Base-by-base conservation (phyloP, 2,113 vertebrate genomes). In the Taurulus bubalis region DNA sequence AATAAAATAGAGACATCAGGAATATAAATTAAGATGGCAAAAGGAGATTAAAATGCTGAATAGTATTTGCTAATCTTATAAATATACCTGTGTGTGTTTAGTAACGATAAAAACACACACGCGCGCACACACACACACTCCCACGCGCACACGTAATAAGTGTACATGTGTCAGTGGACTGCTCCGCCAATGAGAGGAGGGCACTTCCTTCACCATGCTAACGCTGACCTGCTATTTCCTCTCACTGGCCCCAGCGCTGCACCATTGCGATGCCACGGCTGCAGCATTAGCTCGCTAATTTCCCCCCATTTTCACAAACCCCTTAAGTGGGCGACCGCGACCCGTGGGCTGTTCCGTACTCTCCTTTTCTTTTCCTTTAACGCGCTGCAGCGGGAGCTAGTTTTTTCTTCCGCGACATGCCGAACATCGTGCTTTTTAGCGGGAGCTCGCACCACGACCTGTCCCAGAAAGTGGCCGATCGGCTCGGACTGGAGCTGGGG, bases 341-440 rank as follows among this genome's bases (percentile, higher is more conserved):
- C n/a, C 15, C 36, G 4, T 51, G 34, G 3, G 4, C 40, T 6
- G 42, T 36, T 59, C 55, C 38, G 38, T 8, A 2, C 55, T 28
- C 53, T 38, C 20, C 11, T n/a, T 49, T 28, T 63, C 34, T 16
- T 45, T 56, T 45, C 36, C 26, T 45, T 7, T 4, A 26, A 18
- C 40, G 40, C 6, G 55, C 32, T 20, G 51, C 1, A n/a, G 8
- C 20, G 7, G 51, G 51, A n/a, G 49, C 7, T 34, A 1, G 47
- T 20, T 0, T 22, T 51, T 51, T n/a, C 3, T 15, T 15, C 3
- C 47, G 6, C 32, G 24, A 71, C 77, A 96, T 96, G 95, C 95
- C 95, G 0, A 96, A 96, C 91, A 96, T 96, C 76, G 95, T 95
- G 88, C 92, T 96, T 84, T 96, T 96, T 71, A 96, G 95, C 90